Evolutionary conservation across 2,888 invertebrate species (phyloP), one percentile per base, ranked within the genome.

Genomic region (Caenorhabditis afra): DNA sequence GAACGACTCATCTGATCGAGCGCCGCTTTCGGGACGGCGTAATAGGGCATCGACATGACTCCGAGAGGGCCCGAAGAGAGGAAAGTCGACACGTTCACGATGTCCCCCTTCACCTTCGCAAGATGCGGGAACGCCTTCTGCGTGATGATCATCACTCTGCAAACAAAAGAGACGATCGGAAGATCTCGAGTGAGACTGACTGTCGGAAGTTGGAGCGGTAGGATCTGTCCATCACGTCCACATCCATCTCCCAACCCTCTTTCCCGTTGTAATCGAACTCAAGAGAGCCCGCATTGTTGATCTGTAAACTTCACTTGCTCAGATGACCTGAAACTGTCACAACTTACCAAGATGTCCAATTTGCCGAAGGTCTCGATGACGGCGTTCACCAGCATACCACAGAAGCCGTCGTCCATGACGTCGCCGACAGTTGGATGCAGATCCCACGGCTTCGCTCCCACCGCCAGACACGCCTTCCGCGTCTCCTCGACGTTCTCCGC

Each of bases 1-100:
- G 96, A 96, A 85, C 94, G 93, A 0, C 97, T 97, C 81, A 98
- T 94, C 90, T 97, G 97, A 91, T 98, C 97, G 0, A 97, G 92
- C 20, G 96, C 94, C 49, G 95, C 93, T 92, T 98, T 98, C 0
- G 96, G 96, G 90, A 97, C 94, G 81, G 89, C 90, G 23, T 82
- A 82, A 29, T 82, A 82, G 11, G 81, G 81, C 81, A 82, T 82
- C 8, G 79, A 73, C 47, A 70, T 64, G 3, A 82, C 79, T 44
- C 73, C 44, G 96, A 94, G 88, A 96, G 92, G 44, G 95, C 93
- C 5, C 96, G 97, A 89, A 94, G 95, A 0, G 96, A 95, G 90
- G 96, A 96, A 0, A 96, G 97, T 0, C 8, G 81, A 82, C 1
- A 97, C 94, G 90, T 97, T 97, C 0, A 98, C 96, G 86, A 96